These are phyloP conservation scores for Liasis olivaceus DNA, from an alignment of 2,797 vertebrate genomes.

Conservation along the genomic window DNA sequence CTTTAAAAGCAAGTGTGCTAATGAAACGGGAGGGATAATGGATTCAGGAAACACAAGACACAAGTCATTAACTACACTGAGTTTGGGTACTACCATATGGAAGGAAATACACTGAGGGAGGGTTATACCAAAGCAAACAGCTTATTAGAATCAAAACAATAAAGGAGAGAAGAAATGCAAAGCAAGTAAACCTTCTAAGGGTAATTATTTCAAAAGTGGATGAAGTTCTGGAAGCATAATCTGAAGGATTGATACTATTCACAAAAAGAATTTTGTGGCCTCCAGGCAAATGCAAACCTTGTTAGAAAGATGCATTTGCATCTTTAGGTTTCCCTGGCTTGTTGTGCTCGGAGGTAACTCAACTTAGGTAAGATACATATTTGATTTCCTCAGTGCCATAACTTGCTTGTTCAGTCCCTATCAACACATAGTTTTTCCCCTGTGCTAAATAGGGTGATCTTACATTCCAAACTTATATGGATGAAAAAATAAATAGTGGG, in stretches of 20 bases:
- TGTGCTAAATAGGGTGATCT: background rate
- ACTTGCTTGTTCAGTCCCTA: background rate
- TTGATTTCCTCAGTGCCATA: background rate
- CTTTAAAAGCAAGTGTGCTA: conserved; percentile 16
- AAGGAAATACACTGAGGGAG: background rate
- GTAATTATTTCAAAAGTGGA: conserved; percentile 8
- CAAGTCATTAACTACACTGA: conserved; percentile 15
- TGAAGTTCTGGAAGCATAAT: background rate
- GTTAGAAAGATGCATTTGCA: background rate
- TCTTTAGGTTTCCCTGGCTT: background rate
- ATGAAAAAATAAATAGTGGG: background rate
- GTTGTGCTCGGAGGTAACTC: background rate
- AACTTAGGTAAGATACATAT: background rate
- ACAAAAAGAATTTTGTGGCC: background rate
- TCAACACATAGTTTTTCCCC: background rate
- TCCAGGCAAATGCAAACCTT: background rate
- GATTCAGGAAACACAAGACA: background rate
- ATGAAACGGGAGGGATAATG: conserved; percentile 31
- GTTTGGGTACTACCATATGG: background rate
- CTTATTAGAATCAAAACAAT: background rate
- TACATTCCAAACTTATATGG: background rate
- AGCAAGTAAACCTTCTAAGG: background rate
- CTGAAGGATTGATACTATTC: background rate
- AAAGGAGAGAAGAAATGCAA: background rate
- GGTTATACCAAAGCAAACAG: background rate